These are phyloP conservation scores for Menura novaehollandiae DNA, from an alignment of 2,113 vertebrate species.

Conservation along the genomic window DNA sequence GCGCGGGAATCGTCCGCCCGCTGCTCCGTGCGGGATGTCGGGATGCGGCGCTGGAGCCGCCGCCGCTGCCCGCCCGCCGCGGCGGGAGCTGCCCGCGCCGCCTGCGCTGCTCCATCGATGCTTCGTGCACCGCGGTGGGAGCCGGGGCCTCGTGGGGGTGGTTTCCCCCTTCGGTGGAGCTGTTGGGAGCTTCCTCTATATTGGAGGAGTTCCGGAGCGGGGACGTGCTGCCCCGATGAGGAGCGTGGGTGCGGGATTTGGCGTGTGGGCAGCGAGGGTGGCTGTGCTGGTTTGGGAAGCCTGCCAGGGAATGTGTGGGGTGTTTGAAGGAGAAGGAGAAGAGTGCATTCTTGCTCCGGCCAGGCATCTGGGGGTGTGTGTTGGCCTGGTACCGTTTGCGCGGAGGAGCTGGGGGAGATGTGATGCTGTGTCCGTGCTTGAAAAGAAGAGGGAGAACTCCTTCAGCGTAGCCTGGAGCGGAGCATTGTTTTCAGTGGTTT, in stretches of 20 bases:
- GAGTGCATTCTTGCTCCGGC: neutral
- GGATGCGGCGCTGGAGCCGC: neutral
- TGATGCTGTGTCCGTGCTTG: neutral
- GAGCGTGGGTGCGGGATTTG: neutral
- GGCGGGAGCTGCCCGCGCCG: neutral
- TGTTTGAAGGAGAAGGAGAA: neutral
- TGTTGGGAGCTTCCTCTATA: neutral
- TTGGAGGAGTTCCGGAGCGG: neutral
- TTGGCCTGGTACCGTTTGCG: neutral
- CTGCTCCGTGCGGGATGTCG: neutral
- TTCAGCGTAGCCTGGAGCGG: neutral
- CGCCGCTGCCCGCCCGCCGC: neutral
- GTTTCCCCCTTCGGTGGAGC: neutral
- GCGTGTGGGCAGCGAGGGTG: neutral
- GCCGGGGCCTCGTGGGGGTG: neutral
- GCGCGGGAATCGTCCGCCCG: neutral
- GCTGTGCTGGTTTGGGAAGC: neutral
- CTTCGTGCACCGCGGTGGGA: neutral
- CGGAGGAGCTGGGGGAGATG: neutral
- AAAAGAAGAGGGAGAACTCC: neutral
- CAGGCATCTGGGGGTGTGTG: neutral
- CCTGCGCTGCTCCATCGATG: neutral
- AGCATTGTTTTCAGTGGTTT: neutral
- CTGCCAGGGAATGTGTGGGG: neutral
- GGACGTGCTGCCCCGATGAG: neutral